Evolutionary conservation across 2,888 invertebrate species (phyloP).

Genomic region (Mesoligia furuncula): DNA sequence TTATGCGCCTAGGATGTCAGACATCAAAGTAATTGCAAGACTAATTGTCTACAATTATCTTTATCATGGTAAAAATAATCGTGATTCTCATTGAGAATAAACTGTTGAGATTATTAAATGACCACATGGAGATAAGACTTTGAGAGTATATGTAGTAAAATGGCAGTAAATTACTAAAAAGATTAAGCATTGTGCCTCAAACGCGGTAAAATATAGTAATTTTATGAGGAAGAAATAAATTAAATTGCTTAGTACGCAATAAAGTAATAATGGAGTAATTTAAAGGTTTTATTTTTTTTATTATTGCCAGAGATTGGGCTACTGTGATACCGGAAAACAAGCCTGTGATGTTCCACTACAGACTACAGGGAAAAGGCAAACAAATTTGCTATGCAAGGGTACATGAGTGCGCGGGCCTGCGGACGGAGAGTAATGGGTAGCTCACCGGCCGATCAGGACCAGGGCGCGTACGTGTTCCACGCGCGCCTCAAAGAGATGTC

Average conservation of each 20-base stretch:
- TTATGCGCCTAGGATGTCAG: background rate
- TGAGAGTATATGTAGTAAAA: slow-evolving; percentile 2
- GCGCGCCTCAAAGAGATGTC: too few species aligned
- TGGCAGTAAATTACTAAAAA: slow-evolving; percentile 2
- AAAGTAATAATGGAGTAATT: background rate
- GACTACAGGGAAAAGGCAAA: background rate
- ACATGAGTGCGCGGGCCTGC: background rate
- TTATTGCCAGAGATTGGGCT: background rate
- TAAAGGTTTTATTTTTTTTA: background rate
- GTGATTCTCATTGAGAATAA: slow-evolving; percentile 8
- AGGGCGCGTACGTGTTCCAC: too few species aligned
- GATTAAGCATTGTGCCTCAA: slow-evolving; percentile 12
- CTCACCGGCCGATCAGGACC: too few species aligned
- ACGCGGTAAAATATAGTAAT: slow-evolving; percentile 5
- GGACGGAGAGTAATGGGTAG: too few species aligned
- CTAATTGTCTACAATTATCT: background rate
- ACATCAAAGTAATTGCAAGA: background rate
- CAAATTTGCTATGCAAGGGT: background rate
- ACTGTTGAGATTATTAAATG: background rate
- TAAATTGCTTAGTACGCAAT: slow-evolving; percentile 22
- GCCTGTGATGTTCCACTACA: background rate
- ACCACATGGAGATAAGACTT: background rate
- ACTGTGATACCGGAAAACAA: background rate
- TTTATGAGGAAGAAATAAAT: slow-evolving; percentile 31
- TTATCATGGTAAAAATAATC: background rate